These are phyloP conservation scores for Pedionomus torquatus DNA, from an alignment of 2,113 vertebrate genomes.

Conservation along the genomic window DNA sequence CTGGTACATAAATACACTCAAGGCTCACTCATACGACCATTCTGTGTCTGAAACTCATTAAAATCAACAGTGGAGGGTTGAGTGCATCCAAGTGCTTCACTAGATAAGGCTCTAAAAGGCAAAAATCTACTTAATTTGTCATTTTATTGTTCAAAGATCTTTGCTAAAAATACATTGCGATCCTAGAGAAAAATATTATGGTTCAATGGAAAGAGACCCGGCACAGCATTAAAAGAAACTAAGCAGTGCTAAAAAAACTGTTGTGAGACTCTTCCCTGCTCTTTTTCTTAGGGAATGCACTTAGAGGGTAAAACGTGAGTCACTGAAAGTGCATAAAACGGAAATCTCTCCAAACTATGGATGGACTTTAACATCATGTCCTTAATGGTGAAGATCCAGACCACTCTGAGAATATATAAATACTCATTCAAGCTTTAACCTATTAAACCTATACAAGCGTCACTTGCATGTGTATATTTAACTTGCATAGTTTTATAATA, in stretches of 20 bases:
- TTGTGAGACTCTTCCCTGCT: neutral
- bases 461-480: slow-evolving; percentile 10
- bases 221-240: slow-evolving; percentile 26
- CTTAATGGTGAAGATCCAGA: slow-evolving; percentile 26
- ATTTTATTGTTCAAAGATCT: slow-evolving; percentile 10
- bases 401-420: slow-evolving; percentile 48
- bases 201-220: slow-evolving; percentile 19
- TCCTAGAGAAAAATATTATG: slow-evolving; percentile 43
- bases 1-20: neutral
- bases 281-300: slow-evolving; percentile 28
- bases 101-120: slow-evolving; percentile 18
- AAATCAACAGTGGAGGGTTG: neutral
- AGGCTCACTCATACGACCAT: neutral
- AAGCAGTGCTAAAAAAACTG: neutral
- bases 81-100: neutral
- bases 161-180: slow-evolving; percentile 28
- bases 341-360: slow-evolving; percentile 26
- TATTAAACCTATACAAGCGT: slow-evolving; percentile 51
- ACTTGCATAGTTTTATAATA: slow-evolving; percentile 24
- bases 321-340: slow-evolving; percentile 21
- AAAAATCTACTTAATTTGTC: slow-evolving; percentile 9
- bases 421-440: slow-evolving; percentile 41
- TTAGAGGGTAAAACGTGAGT: slow-evolving; percentile 11
- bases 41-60: neutral
- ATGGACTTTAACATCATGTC: neutral